Conservation (phyloP, 2,888 invertebrate species). For the Yponomeuta cagnagella region DNA sequence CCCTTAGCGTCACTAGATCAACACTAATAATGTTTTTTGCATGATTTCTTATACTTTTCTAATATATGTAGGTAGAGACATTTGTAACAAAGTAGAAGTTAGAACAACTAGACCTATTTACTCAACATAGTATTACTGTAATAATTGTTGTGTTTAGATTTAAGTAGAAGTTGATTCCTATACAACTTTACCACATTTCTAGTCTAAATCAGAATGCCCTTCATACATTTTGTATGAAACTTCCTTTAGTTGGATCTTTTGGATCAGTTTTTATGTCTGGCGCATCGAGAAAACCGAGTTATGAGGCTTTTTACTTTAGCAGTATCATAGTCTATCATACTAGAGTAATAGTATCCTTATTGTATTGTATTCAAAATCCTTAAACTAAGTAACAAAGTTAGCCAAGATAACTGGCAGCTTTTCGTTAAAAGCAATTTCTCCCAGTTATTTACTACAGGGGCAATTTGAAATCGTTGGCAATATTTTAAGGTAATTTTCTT, state of each 20-base stretch:
- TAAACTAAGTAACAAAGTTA: too few species aligned
- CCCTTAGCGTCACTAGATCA: slow-evolving; percentile 3
- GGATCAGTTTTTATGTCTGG: neutral
- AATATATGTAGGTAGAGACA: neutral
- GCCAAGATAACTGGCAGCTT: too few species aligned
- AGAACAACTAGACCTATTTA: neutral
- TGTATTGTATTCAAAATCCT: too few species aligned
- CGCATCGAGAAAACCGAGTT: neutral
- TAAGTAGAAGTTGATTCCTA: neutral
- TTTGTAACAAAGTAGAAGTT: slow-evolving; percentile 6
- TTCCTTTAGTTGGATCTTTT: too few species aligned
- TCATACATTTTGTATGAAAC: neutral
- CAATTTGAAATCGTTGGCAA: too few species aligned
- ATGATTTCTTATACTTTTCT: slow-evolving; percentile 8
- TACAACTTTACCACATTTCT: neutral
- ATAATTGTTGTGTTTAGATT: neutral
- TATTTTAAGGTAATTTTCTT: too few species aligned
- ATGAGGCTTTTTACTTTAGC: neutral
- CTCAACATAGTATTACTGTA: neutral
- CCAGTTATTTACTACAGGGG: too few species aligned
- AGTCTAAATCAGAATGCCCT: neutral
- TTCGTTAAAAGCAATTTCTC: too few species aligned
- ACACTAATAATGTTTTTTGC: slow-evolving; percentile 10
- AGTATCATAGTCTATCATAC: too few species aligned
- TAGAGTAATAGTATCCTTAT: too few species aligned